Base-by-base conservation (phyloP, 2,113 vertebrate species). In the Coregonus clupeaformis region DNA sequence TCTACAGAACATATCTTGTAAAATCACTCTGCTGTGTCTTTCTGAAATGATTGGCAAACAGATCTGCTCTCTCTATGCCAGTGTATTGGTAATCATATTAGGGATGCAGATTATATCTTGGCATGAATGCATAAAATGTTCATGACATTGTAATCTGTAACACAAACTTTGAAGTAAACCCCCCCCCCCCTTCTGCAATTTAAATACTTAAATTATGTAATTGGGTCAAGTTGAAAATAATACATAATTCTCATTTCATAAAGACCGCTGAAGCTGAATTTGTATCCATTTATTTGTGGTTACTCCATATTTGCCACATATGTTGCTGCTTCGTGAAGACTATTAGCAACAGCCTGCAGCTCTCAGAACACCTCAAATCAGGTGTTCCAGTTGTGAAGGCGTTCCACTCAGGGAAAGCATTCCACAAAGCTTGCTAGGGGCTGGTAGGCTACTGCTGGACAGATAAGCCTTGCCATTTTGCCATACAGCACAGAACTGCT, bases 31-130 rank as follows among this genome's bases (percentile, higher is more conserved):
- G 45, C 45, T 55, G 68, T 59, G 12, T 62, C 59, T 62, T 18
- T 25, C 59, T 3, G 7, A 49, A 82, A 62, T 29, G 73, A 77
- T 69, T 74, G 52, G 52, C 52, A 5, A 42, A 42, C 36, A 42
- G 7, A 77, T 75, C 80, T 55, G 47, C 74, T 78, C 18, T 25
- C 52, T 60, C 63, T 69, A 71, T 42, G 36, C 47, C 59, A 20
- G 60, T 71, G 68, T 47, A 76, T 82, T 80, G 27, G 25, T 68
- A 82, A 85, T 89, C 77, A 9, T 72, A 59, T 86, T 84, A 76
- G 74, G 22, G 22, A 84, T 84, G 81, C 75, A 84, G 80, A 82
- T 86, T 84, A 77, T 73, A 77, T 84, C 69, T 77, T 36, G 49
- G 42, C 67, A 11, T 79, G 36, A 59, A 29, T 77, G 73, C 49